A percentile compares a stretch with the other conserved stretches of the same genome.
Evolutionary conservation across 2,797 vertebrate species (phyloP).

Genomic region (Garrulus glandarius): DNA sequence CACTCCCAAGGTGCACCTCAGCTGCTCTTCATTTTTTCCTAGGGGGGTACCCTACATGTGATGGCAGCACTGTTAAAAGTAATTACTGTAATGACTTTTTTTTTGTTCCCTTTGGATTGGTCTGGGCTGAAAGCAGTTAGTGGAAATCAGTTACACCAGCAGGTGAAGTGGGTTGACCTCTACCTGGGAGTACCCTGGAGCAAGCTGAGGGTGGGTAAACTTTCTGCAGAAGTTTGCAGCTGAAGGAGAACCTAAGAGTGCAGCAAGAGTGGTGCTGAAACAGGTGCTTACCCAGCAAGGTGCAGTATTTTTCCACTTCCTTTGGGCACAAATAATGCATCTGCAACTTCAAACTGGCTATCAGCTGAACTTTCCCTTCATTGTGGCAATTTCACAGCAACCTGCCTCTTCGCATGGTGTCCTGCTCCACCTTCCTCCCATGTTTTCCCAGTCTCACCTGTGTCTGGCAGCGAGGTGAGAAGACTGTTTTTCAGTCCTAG

Average conservation of each 20-base stretch:
- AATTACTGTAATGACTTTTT: neutral
- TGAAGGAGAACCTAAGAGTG: neutral
- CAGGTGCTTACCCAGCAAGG: neutral
- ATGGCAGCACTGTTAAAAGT: neutral
- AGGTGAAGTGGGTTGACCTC: neutral
- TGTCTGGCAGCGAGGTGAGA: neutral
- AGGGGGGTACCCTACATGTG: accelerated
- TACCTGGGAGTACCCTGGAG: neutral
- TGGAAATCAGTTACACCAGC: neutral
- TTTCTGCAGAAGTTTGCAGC: neutral
- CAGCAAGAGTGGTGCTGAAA: neutral
- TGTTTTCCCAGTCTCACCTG: neutral
- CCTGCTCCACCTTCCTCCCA: neutral
- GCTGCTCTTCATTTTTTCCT: neutral
- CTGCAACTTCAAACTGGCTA: neutral
- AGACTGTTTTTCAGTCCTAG: neutral
- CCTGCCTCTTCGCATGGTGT: accelerated
- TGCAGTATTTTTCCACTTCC: neutral
- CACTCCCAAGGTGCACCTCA: accelerated
- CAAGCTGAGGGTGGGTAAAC: neutral
- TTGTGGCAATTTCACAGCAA: neutral
- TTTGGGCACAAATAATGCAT: neutral
- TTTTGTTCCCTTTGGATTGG: neutral
- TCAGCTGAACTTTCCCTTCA: neutral
- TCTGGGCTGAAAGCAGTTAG: neutral